A percentile compares a stretch with the other conserved stretches of the same genome.
These are phyloP conservation scores for Kryptopterus vitreolus DNA, from an alignment of 2,797 vertebrate species.

Conservation along the genomic window DNA sequence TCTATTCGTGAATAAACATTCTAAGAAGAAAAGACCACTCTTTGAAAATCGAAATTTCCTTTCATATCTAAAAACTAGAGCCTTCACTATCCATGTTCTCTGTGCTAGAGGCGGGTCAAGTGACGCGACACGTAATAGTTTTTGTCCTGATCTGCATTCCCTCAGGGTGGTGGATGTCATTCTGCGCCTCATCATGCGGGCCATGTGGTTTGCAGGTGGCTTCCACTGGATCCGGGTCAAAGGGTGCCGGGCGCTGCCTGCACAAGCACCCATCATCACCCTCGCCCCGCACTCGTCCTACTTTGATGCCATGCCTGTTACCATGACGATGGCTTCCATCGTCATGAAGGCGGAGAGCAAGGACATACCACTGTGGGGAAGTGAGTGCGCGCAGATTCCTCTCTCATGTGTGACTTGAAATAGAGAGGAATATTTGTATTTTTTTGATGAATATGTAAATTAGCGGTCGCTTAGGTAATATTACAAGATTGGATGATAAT, in stretches of 20 bases:
- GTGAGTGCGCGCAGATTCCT: constrained; percentile 77
- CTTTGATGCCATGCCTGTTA: constrained; percentile 97
- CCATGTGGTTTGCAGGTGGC: constrained; percentile 97
- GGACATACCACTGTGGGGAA: constrained; percentile 98
- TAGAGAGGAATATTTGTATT: not conserved
- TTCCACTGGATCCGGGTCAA: constrained; percentile 94
- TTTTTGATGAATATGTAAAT: not conserved
- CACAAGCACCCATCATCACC: constrained; percentile 91
- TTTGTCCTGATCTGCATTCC: not conserved
- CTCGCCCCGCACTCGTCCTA: constrained; percentile 96
- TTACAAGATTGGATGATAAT: too few species aligned
- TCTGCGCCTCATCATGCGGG: constrained; percentile 90
- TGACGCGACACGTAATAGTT: not conserved
- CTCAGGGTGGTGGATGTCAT: constrained; percentile 84
- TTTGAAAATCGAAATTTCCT: too few species aligned
- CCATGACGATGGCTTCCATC: constrained; percentile 97
- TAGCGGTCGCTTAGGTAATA: too few species aligned
- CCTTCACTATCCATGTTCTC: not conserved
- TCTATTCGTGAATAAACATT: too few species aligned
- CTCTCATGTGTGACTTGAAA: not conserved
- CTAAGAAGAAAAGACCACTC: too few species aligned
- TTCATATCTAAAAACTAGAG: not conserved
- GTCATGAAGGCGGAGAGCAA: constrained; percentile 99
- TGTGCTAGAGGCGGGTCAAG: not conserved
- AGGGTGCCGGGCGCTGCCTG: constrained; percentile 82